phyloP scores from a whole-genome alignment of 1,140 invertebrate species.

The Delia radicum region DNA sequence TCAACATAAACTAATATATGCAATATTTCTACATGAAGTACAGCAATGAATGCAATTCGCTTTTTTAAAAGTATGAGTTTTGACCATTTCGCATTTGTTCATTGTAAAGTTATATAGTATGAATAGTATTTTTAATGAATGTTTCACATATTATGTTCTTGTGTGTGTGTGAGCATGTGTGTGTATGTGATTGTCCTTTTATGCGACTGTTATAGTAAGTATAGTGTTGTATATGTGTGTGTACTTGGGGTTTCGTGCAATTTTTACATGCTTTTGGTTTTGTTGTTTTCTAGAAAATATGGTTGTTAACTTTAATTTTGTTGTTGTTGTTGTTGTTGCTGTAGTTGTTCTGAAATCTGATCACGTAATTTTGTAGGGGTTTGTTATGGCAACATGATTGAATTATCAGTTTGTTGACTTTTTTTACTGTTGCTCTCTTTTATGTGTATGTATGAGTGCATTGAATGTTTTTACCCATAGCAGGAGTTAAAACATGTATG shows the following conservation, averaged over 20 bases:
- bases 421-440: conserved; percentile 20
- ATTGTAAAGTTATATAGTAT: neutral
- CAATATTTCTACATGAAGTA: neutral
- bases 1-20: neutral
- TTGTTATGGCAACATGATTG: conserved; percentile 42
- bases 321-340: neutral
- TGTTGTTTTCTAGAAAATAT: neutral
- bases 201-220: too few species aligned
- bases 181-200: neutral
- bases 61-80: neutral
- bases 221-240: too few species aligned
- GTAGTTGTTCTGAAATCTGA: neutral
- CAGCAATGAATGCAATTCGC: neutral
- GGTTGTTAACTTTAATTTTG: neutral
- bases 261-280: neutral
- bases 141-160: too few species aligned
- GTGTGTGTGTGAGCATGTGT: neutral
- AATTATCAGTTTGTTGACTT: conserved; percentile 52
- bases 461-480: neutral
- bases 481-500: neutral
- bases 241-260: too few species aligned
- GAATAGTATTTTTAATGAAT: neutral
- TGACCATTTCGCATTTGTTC: neutral
- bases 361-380: conserved; percentile 7
- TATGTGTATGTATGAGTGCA: neutral